A percentile compares a stretch with the other conserved stretches of the same genome.
Evolutionary conservation across 1,140 invertebrate genomes (phyloP).

Genomic region (Eupristina koningsbergeri): DNA sequence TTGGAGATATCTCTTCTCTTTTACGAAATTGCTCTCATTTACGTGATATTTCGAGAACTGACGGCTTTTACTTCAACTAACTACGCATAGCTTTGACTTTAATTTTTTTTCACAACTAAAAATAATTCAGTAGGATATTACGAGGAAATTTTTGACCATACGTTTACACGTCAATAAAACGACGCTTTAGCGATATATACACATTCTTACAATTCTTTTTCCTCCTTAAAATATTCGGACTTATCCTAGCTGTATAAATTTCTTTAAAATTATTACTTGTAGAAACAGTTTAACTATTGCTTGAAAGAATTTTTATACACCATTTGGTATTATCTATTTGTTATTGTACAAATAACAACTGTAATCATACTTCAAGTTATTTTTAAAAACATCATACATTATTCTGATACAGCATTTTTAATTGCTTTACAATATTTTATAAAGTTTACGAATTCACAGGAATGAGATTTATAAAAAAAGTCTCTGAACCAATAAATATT

Average conservation of each 20-base stretch:
- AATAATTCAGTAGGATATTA: no score
- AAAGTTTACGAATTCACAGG: no score
- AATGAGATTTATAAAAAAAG: no score
- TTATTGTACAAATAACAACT: background rate
- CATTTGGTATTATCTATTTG: no score
- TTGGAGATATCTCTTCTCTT: background rate
- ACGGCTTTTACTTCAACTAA: background rate
- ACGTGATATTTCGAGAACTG: background rate
- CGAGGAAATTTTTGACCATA: background rate
- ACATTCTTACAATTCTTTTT: no score
- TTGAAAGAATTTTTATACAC: background rate
- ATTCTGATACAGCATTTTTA: background rate
- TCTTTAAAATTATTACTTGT: no score
- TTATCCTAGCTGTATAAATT: background rate
- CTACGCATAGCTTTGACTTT: background rate
- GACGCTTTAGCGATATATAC: no score
- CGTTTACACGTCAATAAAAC: background rate
- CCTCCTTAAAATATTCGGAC: background rate
- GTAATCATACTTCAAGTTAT: background rate
- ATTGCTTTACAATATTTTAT: background rate
- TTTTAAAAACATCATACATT: background rate
- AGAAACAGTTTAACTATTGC: background rate
- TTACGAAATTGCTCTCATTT: background rate
- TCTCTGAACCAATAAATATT: no score
- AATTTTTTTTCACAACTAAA: background rate